phyloP scores from a whole-genome alignment of 2,113 vertebrate species.

The Macrotus californicus region DNA sequence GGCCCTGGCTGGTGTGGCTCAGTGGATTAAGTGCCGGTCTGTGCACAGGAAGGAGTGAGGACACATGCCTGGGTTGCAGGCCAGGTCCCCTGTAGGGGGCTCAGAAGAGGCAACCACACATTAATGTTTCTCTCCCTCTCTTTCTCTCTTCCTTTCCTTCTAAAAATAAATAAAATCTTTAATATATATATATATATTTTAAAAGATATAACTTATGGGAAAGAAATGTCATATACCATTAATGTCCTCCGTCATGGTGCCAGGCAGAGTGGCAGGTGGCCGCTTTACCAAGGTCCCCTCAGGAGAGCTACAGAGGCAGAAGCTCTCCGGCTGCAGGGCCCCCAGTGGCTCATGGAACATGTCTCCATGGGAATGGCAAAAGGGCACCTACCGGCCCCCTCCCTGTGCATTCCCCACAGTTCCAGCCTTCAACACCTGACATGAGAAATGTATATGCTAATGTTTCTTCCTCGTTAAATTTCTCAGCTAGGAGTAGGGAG shows the following conservation, averaged over 20 bases:
- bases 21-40: no score
- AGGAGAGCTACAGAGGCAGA: neutral
- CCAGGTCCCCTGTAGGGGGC: no score
- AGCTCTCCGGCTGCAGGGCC: neutral
- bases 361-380: neutral
- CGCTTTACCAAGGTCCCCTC: neutral
- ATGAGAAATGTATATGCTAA: neutral
- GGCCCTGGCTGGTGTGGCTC: no score
- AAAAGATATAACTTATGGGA: neutral
- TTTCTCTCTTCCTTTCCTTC: no score
- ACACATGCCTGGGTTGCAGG: no score
- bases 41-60: no score
- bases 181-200: no score
- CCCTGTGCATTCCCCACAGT: neutral
- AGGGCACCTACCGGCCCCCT: neutral
- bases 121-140: no score
- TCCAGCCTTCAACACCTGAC: no score
- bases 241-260: neutral
- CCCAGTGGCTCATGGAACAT: fast-evolving
- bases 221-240: neutral
- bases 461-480: neutral
- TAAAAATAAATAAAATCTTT: no score
- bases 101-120: no score
- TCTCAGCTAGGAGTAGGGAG: neutral
- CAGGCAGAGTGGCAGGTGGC: neutral